Evolutionary conservation across 2,888 invertebrate genomes (phyloP).

Genomic region (Epicampocera succincta): DNA sequence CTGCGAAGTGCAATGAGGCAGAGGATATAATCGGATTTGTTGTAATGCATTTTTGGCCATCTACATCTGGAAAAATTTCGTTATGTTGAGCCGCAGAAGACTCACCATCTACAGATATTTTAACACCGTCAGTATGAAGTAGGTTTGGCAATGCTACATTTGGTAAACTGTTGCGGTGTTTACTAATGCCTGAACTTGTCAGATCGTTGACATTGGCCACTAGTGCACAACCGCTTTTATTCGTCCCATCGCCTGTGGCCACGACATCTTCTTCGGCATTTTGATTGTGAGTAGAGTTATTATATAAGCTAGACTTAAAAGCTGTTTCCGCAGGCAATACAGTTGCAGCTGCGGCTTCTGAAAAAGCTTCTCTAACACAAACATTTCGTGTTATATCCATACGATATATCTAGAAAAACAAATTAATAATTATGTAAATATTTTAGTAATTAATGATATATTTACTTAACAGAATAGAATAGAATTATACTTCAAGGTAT

Average conservation of each 20-base stretch:
- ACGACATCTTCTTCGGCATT: conserved; percentile 68
- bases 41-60: conserved; percentile 18
- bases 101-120: neutral
- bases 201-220: conserved; percentile 35
- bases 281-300: conserved; percentile 37
- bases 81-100: neutral
- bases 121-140: neutral
- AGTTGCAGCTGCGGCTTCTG: conserved; percentile 71
- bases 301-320: conserved; percentile 22
- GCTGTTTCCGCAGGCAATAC: conserved; percentile 55
- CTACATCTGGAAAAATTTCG: conserved; percentile 58
- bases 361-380: conserved; percentile 83
- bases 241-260: neutral
- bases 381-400: conserved; percentile 93
- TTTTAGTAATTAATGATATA: too few relatives aligned
- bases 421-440: too few relatives aligned
- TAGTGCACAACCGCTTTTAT: conserved; percentile 35
- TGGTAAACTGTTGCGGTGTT: conserved; percentile 79
- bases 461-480: too few relatives aligned
- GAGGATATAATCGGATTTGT: conserved; percentile 58
- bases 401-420: conserved; percentile 83
- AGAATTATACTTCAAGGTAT: too few relatives aligned
- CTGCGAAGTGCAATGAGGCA: conserved; percentile 64
- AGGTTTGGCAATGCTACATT: conserved; percentile 77
- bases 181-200: conserved; percentile 66